phyloP scores from a whole-genome alignment of 2,888 invertebrate genomes.

The Cheilosia scutellata region DNA sequence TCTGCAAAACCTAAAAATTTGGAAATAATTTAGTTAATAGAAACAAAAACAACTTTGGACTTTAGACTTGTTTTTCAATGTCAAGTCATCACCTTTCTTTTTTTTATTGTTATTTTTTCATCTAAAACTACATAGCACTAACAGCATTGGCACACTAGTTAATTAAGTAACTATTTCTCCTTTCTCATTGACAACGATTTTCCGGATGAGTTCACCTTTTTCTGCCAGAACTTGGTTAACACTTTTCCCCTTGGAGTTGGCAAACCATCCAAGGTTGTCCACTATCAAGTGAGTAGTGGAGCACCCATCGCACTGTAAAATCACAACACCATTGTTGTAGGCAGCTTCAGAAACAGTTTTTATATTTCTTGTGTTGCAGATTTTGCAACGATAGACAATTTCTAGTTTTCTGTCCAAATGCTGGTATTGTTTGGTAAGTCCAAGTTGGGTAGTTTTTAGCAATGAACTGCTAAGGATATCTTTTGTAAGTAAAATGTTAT shows the following conservation, averaged over 20 bases:
- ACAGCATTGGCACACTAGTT: conserved; percentile 37
- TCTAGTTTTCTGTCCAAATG: conserved; percentile 81
- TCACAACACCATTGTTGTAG: conserved; percentile 81
- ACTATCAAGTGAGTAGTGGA: conserved; percentile 82
- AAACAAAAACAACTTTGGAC: not conserved
- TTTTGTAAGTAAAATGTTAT: conserved; percentile 39
- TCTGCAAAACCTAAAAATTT: no score
- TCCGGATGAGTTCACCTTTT: conserved; percentile 78
- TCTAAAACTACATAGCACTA: conserved; percentile 38
- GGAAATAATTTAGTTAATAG: no score
- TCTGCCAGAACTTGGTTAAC: conserved; percentile 81
- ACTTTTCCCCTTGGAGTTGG: conserved; percentile 79
- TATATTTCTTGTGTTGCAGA: conserved; percentile 82
- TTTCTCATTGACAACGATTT: conserved; percentile 81
- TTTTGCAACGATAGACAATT: conserved; percentile 81
- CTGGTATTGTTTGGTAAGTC: conserved; percentile 78
- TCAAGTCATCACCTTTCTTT: conserved; percentile 12
- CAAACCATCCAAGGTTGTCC: conserved; percentile 82
- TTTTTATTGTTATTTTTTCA: conserved; percentile 5
- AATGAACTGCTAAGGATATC: conserved; percentile 33
- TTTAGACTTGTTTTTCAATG: not conserved
- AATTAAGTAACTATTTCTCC: conserved; percentile 80
- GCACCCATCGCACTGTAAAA: conserved; percentile 82
- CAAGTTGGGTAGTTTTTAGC: conserved; percentile 34
- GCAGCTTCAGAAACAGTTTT: conserved; percentile 82